Base-by-base conservation (phyloP, 2,113 vertebrate species). In the Cynoglossus semilaevis region DNA sequence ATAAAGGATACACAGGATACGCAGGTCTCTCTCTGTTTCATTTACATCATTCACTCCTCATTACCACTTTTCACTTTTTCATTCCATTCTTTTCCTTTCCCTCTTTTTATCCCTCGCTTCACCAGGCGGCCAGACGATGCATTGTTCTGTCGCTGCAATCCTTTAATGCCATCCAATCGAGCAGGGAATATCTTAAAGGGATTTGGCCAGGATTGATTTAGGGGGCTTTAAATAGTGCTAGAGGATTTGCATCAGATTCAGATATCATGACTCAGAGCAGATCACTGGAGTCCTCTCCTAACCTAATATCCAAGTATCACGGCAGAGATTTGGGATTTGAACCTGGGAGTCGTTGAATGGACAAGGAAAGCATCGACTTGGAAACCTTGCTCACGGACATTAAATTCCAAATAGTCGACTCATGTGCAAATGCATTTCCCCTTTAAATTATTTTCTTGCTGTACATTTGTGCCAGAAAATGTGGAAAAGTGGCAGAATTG, bases 131-230 rank as follows among this genome's bases (percentile, higher is more conserved):
- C 88, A 87, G 87, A 77, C 83, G 42, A 78, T 66, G 85, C 79
- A 89, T 90, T 90, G 86, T 89, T 90, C 89, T 76, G 83, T 84
- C 66, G 41, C 79, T 69, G 83, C 86, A 82, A 90, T 90, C 90
- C 88, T 72, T 85, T 91, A 91, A 91, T 91, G 85, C 89, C 80
- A 76, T 83, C 87, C 90, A 88, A 91, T 90, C 82, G 77, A 90
- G 85, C 81, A 42, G 72, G 83, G 89, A 87, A 89, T 89, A 91
- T 90, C 88, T 91, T 90, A 88, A 90, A 85, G 84, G 91, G 90
- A 91, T 92, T 92, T 91, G 83, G 83, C 67, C 67, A 54, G 80
- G 79, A 84, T 84, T 90, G 88, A 92, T 91, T 90, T 87, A 77
- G 77, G 85, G n/a, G 78, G 86, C 77, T 90, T 91, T 91, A 90